phyloP scores from a whole-genome alignment of 1,140 invertebrate genomes.

The Lutraria rhynchaena region DNA sequence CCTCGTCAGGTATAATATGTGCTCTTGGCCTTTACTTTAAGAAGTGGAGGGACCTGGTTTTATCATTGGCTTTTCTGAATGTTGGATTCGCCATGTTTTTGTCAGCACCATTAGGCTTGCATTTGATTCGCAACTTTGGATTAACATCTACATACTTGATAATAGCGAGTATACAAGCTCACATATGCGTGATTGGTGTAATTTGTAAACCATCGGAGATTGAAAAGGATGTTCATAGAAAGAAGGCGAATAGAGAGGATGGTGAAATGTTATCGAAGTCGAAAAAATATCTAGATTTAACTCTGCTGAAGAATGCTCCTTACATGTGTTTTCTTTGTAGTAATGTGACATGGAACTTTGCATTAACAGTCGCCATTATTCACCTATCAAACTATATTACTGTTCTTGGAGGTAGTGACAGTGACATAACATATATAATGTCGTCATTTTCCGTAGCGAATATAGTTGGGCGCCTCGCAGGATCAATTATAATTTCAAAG shows the following conservation, averaged over 20 bases:
- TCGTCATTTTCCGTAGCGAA: conserved; percentile 34
- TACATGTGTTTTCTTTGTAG: conserved; percentile 25
- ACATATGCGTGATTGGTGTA: conserved; percentile 14
- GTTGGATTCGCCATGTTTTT: conserved; percentile 39
- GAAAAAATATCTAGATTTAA: conserved; percentile 27
- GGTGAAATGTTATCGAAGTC: background rate
- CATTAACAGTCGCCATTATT: background rate
- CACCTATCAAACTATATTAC: conserved; percentile 37
- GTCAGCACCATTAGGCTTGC: conserved; percentile 17
- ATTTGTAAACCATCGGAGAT: conserved; percentile 17
- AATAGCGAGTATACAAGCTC: conserved; percentile 23
- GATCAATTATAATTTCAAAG: conserved; percentile 33
- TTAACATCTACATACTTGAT: conserved; percentile 16
- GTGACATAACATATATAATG: conserved; percentile 25
- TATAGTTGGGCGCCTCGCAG: conserved; percentile 8
- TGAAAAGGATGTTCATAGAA: conserved; percentile 6
- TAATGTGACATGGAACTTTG: conserved; percentile 39
- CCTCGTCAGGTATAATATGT: conserved; percentile 13
- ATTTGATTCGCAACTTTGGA: background rate
- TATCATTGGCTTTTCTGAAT: conserved; percentile 4
- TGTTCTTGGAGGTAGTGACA: background rate
- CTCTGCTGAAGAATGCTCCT: background rate
- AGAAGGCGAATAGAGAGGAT: background rate
- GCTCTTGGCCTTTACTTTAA: conserved; percentile 42
- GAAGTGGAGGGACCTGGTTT: background rate